Percentiles rank a stretch among this genome's conserved stretches.
These are phyloP conservation scores for Nephrotoma appendiculata DNA, from an alignment of 2,888 invertebrate species.

Conservation along the genomic window DNA sequence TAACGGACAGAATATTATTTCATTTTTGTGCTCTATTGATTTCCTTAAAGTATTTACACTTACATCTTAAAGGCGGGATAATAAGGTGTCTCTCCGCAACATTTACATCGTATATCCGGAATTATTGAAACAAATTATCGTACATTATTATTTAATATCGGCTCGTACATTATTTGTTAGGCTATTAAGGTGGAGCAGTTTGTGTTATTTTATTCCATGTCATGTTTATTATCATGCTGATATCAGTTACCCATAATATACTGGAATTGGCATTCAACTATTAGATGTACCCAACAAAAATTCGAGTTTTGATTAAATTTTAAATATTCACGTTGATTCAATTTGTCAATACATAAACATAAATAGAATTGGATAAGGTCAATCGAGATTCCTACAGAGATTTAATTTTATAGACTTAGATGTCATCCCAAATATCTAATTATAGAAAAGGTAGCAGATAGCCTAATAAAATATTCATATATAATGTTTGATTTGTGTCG, in stretches of 20 bases:
- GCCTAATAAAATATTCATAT: not conserved
- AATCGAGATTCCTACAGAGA: not conserved
- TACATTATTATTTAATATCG: not conserved
- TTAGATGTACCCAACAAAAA: not conserved
- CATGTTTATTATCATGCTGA: not conserved
- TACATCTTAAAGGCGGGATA: not conserved
- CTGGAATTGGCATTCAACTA: not conserved
- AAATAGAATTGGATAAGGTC: not conserved
- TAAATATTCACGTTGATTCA: not conserved
- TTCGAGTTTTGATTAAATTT: not conserved
- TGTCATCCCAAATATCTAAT: not conserved
- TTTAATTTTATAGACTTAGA: not conserved
- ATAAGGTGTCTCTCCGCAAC: not conserved
- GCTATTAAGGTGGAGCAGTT: not conserved
- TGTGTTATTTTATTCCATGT: not conserved
- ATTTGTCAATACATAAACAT: not conserved
- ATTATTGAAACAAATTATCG: not conserved
- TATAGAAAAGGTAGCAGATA: not conserved
- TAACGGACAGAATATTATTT: not conserved
- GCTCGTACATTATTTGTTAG: not conserved
- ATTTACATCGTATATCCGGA: not conserved
- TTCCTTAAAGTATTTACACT: not conserved
- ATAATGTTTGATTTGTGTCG: not conserved
- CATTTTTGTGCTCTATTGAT: not conserved
- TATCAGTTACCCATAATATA: not conserved